Percentiles rank a stretch among this genome's conserved stretches.
These are phyloP conservation scores for Calidris pugnax DNA, from an alignment of 2,113 vertebrate species.

Conservation along the genomic window DNA sequence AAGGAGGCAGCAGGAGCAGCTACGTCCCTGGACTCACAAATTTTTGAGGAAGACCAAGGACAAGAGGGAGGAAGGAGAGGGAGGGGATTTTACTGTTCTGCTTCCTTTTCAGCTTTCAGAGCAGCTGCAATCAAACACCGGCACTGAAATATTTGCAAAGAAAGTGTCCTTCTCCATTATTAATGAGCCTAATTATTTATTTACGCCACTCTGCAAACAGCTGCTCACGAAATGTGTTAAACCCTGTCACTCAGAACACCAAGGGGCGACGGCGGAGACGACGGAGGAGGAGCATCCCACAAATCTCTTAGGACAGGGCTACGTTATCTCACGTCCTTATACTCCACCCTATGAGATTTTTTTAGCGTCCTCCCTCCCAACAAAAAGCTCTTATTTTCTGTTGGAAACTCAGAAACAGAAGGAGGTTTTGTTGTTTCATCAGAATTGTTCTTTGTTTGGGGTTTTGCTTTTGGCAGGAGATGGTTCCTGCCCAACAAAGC, in stretches of 20 bases:
- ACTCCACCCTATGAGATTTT: background rate
- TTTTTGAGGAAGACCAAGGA: background rate
- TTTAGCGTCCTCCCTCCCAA: background rate
- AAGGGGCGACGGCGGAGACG: background rate
- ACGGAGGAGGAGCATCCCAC: background rate
- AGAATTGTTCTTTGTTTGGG: background rate
- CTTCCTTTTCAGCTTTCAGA: background rate
- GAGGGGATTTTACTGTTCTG: background rate
- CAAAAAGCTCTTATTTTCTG: background rate
- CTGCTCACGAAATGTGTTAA: background rate
- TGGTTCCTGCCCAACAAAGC: fast-evolving
- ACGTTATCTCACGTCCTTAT: background rate
- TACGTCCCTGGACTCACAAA: background rate
- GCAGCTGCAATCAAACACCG: background rate
- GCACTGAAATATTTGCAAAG: background rate
- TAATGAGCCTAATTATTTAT: slow-evolving; percentile 43
- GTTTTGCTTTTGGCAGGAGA: background rate
- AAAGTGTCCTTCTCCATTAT: slow-evolving; percentile 24
- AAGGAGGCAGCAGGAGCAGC: background rate
- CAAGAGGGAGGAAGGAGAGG: background rate
- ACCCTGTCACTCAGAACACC: background rate
- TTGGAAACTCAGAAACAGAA: background rate
- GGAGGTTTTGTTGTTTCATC: background rate
- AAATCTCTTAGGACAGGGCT: background rate
- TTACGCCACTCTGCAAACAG: background rate